A percentile compares a stretch with the other conserved stretches of the same genome.
phyloP scores from a whole-genome alignment of 1,140 invertebrate genomes.

The Drosophila albomicans region DNA sequence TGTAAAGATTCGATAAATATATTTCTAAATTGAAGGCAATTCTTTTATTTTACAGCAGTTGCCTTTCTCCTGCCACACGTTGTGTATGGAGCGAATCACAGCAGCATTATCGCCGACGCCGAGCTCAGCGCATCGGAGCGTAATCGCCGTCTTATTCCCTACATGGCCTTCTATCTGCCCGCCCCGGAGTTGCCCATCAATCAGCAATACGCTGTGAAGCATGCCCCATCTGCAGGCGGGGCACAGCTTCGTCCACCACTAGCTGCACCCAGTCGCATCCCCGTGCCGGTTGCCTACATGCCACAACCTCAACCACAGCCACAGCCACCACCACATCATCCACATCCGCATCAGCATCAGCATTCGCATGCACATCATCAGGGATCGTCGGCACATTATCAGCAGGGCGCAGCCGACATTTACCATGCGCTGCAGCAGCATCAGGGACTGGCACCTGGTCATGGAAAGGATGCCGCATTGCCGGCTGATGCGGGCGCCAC shows the following conservation, averaged over 20 bases:
- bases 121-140: slow-evolving; percentile 85
- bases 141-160: slow-evolving; percentile 91
- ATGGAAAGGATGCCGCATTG: slow-evolving; percentile 50
- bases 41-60: slow-evolving; percentile 23
- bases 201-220: slow-evolving; percentile 80
- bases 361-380: slow-evolving; percentile 45
- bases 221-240: slow-evolving; percentile 57
- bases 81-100: slow-evolving; percentile 40
- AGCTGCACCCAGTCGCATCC: slow-evolving; percentile 57
- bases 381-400: slow-evolving; percentile 61
- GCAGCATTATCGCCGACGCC: slow-evolving; percentile 47
- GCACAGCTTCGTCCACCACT: slow-evolving; percentile 39
- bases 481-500: slow-evolving; percentile 55
- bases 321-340: slow-evolving; percentile 22
- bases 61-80: slow-evolving; percentile 35
- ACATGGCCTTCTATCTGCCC: slow-evolving; percentile 92
- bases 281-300: slow-evolving; percentile 76
- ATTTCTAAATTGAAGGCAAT: background rate
- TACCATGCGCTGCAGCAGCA: slow-evolving; percentile 64
- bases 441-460: slow-evolving; percentile 50
- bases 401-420: slow-evolving; percentile 66
- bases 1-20: background rate
- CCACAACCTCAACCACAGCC: slow-evolving; percentile 45
- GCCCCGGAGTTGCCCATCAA: slow-evolving; percentile 86
- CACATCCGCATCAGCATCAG: slow-evolving; percentile 34